These are phyloP conservation scores for Strongylocentrotus purpuratus DNA, from an alignment of 35 echinoderm and acorn worm species.

Conservation along the genomic window DNA sequence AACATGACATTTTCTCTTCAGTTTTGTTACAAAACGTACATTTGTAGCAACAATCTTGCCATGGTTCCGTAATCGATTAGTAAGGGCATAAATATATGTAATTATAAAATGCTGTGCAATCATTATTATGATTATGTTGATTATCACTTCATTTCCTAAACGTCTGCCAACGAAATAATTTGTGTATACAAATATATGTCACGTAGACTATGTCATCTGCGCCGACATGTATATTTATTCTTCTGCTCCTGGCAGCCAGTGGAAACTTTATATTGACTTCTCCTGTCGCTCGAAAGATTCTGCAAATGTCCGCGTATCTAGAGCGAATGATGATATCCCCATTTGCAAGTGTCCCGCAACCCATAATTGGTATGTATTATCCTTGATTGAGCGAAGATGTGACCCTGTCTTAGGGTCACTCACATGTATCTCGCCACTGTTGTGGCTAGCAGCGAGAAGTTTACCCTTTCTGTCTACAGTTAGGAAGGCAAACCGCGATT, in stretches of 20 bases:
- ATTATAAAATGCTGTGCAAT: no score
- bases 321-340: not conserved
- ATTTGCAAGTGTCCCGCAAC: not conserved
- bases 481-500: not conserved
- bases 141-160: no score
- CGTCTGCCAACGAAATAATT: no score
- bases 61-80: no score
- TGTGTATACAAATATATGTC: not conserved
- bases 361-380: not conserved
- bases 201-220: slow-evolving; percentile 24
- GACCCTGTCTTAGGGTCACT: not conserved
- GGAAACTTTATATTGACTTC: not conserved
- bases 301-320: not conserved
- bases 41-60: no score
- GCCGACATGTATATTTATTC: slow-evolving; percentile 13
- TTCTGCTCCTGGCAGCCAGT: not conserved
- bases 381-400: not conserved
- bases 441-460: not conserved
- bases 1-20: no score
- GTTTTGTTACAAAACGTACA: no score
- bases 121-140: no score
- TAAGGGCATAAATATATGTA: no score
- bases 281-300: not conserved
- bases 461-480: not conserved
- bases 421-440: not conserved